Base-by-base conservation (phyloP, 2,113 vertebrate genomes). In the Varanus komodoensis region DNA sequence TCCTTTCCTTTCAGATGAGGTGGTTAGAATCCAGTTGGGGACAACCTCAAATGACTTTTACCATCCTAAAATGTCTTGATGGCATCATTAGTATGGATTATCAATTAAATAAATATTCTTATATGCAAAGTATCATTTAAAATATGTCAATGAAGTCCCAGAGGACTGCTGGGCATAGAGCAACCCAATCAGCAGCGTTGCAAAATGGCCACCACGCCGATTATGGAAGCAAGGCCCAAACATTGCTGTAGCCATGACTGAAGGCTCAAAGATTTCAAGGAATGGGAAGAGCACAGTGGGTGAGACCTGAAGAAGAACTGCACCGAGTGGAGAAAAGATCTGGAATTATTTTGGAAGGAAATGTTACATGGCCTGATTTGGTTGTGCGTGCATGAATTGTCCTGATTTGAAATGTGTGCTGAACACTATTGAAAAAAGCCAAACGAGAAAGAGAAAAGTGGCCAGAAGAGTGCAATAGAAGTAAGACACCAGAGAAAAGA, bases 71-170 rank as follows among this genome's bases (percentile, higher is more conserved):
- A n/a, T 71, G 48, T 29, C 83, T 90, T 86, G 80, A 90, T 57
- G 1, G 74, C 21, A 71, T 86, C 83, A 90, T 90, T 86, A 90
- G 73, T 90, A 90, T 90, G 89, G n/a, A 86, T 80, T 85, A 80
- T 86, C 74, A 86, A 86, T 86, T 86, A 90, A 80, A 80, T 86
- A 86, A 86, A 85, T 90, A 23, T 71, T 86, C 50, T 86, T 86
- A 34, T 90, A 79, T 90, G 48, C n/a, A 44, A 86, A 80, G 74
- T 80, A 79, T 78, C 38, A 27, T 71, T 78, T 89, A 84, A 84
- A 89, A 89, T 32, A 89, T 85, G 89, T 80, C 86, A 86, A 90
- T 71, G 89, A 86, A 54, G 61, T 67, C 83, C 74, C 75, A 80
- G 57, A 86, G 75, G 89, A 85, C n/a, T 79, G 64, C 27, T 85